Evolutionary conservation across 1,140 invertebrate species (phyloP), one percentile per base, ranked within the genome.

Genomic region (Camponotus floridanus): DNA sequence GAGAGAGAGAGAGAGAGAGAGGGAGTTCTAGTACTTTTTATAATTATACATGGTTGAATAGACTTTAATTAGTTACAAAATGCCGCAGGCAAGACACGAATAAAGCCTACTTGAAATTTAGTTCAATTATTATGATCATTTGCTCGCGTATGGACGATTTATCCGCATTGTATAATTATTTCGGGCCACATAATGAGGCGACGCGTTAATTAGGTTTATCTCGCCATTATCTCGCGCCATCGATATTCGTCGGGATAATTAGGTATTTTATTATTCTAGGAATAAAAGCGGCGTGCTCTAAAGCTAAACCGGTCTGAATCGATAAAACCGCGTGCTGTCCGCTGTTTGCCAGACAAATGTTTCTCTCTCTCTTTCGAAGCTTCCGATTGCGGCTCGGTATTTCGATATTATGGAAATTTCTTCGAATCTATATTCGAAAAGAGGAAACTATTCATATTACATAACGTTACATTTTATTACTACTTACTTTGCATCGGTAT

Each of bases 131-230:
- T 70, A 80, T 80, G 70, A 80, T 70, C 64, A 36, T 70, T 70
- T 68, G 78, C 36, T 59, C 42, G 78, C 48, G 48, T 80, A 80
- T 15, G 64, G 78, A 42, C 64, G 78, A 80, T 80, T 80, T 80
- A 80, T 80, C 48, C 65, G 36, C 78, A 80, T 80, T 80, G 65
- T 70, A 80, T 70, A 80, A 80, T 80, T 80, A 80, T 80, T 80
- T 70, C 33, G 65, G 15, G 15, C 65, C n/a, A 18, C 15, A 21
- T 80, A 80, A 80, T 57, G 78, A 80, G 21, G 78, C 78, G 64
- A 80, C 78, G 51, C 65, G 48, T 80, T 80, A 80, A 80, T 80
- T 80, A 80, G 78, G 15, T 80, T 80, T 80, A 80, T 80, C 59
- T 33, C 65, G 36, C 78, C 36, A 70, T 80, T 80, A 80, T 70